phyloP scores from a whole-genome alignment of 2,888 invertebrate species.

The Sepioteuthis lessoniana region DNA sequence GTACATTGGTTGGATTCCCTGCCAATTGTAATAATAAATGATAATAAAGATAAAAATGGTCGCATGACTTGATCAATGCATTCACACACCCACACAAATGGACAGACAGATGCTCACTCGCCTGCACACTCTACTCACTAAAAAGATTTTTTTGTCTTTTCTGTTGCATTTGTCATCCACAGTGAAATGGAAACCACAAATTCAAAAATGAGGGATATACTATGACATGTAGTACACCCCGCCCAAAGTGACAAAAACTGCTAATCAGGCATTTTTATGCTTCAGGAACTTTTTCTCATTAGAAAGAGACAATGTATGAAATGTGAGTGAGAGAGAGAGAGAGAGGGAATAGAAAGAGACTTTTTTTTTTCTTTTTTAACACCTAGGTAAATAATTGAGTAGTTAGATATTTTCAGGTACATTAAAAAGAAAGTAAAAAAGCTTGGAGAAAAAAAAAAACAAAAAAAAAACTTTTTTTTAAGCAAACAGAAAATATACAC shows the following conservation, averaged over 20 bases:
- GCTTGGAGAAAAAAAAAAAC: neutral
- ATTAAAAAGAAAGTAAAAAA: neutral
- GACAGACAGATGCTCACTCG: slow-evolving; percentile 8
- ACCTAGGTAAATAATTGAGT: neutral
- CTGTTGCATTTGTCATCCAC: neutral
- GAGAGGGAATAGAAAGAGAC: neutral
- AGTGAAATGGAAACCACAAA: slow-evolving; percentile 17
- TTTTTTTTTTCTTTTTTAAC: neutral
- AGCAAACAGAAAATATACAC: neutral
- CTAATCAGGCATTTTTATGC: neutral
- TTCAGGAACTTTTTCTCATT: neutral
- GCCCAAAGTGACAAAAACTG: neutral
- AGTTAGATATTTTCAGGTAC: slow-evolving; percentile 7
- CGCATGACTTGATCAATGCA: neutral
- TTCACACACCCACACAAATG: slow-evolving; percentile 41
- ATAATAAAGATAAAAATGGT: neutral
- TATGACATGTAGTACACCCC: no score
- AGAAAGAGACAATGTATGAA: neutral
- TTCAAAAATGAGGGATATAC: neutral
- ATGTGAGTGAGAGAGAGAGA: neutral
- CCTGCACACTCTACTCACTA: slow-evolving; percentile 8
- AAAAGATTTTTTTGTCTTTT: neutral
- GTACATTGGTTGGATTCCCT: slow-evolving; percentile 33
- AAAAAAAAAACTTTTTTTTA: no score
- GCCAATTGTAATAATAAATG: neutral